A percentile compares a stretch with the other conserved stretches of the same genome.
These are phyloP conservation scores for Prionailurus viverrinus DNA, from an alignment of 2,113 vertebrate genomes.

Conservation along the genomic window DNA sequence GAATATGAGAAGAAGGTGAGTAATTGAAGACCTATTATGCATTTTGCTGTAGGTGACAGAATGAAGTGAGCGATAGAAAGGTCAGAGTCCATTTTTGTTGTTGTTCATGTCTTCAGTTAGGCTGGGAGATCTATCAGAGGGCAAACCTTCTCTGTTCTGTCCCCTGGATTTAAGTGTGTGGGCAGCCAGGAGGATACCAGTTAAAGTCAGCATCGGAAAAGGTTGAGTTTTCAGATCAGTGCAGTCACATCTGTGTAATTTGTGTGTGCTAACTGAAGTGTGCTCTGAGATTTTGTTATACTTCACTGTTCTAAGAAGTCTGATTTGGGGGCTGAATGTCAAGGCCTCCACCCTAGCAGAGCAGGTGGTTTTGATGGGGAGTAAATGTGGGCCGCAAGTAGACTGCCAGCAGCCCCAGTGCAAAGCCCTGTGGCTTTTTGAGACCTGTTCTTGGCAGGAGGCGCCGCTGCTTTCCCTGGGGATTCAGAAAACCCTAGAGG, in stretches of 20 bases:
- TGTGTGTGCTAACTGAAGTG: background rate
- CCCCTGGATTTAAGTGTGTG: background rate
- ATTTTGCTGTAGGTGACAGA: background rate
- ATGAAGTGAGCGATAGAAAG: background rate
- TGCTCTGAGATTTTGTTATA: background rate
- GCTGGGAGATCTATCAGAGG: background rate
- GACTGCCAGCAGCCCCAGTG: background rate
- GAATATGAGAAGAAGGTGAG: background rate
- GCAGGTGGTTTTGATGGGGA: background rate
- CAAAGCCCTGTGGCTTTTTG: background rate
- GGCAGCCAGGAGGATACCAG: background rate
- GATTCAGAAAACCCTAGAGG: background rate
- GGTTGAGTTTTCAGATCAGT: slow-evolving; percentile 18
- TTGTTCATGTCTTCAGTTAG: slow-evolving; percentile 29
- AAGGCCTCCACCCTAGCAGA: background rate
- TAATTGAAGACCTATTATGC: background rate
- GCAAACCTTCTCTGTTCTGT: background rate
- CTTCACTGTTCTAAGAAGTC: background rate
- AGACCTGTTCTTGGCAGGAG: background rate
- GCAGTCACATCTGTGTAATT: slow-evolving; percentile 25
- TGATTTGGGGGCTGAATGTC: slow-evolving; percentile 16
- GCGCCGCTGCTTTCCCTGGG: background rate
- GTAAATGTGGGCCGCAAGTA: background rate
- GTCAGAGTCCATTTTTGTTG: background rate
- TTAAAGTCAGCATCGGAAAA: slow-evolving; percentile 18